Percentiles rank a stretch among this genome's conserved stretches.
These are phyloP conservation scores for Heteropelma amictum DNA, from an alignment of 2,888 invertebrate species.

Conservation along the genomic window DNA sequence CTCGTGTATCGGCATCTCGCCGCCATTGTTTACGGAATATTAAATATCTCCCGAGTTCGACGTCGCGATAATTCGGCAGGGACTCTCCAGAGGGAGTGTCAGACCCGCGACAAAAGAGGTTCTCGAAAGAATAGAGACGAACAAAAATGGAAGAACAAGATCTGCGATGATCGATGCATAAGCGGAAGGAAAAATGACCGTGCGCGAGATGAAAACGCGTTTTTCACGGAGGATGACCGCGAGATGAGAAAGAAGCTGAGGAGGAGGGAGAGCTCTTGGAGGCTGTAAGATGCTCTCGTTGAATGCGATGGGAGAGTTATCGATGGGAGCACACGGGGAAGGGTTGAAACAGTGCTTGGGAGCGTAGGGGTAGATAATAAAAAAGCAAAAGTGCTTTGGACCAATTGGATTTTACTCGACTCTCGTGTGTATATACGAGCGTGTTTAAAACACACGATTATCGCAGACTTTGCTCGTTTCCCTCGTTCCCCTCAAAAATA, in stretches of 20 bases:
- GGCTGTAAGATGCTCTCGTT: neutral
- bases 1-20: neutral
- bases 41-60: constrained; percentile 24
- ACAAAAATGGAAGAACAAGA: constrained; percentile 6
- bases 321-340: constrained; percentile 35
- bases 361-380: constrained; percentile 37
- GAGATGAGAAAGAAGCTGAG: constrained; percentile 16
- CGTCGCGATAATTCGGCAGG: too few relatives aligned
- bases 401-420: constrained; percentile 52
- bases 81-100: too few relatives aligned
- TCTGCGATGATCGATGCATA: constrained; percentile 72
- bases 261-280: constrained; percentile 10
- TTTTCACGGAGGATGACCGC: neutral
- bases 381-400: constrained; percentile 39
- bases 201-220: constrained; percentile 13
- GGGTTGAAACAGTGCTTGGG: neutral
- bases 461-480: too few relatives aligned
- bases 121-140: neutral
- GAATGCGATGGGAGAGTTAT: constrained; percentile 35
- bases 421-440: neutral
- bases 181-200: constrained; percentile 75
- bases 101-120: too few relatives aligned
- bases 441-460: neutral
- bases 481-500: constrained; percentile 10
- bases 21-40: neutral